Percentiles rank a stretch among this genome's conserved stretches.
Evolutionary conservation across 2,797 vertebrate genomes (phyloP).

Genomic region (Fistularia tabacaria): DNA sequence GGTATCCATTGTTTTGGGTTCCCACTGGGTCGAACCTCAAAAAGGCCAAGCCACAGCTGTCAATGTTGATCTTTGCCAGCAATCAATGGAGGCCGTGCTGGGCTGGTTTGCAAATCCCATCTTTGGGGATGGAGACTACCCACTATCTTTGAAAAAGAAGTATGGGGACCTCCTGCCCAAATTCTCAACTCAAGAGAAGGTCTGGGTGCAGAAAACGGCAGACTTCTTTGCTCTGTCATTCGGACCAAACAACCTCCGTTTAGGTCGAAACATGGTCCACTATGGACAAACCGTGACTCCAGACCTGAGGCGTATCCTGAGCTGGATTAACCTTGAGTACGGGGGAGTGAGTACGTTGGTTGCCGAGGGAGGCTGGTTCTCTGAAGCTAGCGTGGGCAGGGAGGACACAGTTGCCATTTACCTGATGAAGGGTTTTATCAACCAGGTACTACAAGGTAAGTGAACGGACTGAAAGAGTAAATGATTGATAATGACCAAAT

Average conservation of each 20-base stretch:
- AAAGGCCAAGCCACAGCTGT: slow-evolving; percentile 52
- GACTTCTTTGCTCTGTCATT: slow-evolving; percentile 97
- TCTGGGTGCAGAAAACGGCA: slow-evolving; percentile 80
- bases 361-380: slow-evolving; percentile 93
- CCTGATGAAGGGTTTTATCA: slow-evolving; percentile 90
- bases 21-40: slow-evolving; percentile 91
- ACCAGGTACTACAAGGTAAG: slow-evolving; percentile 90
- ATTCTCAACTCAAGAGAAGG: slow-evolving; percentile 81
- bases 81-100: slow-evolving; percentile 84
- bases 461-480: slow-evolving; percentile 1
- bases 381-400: slow-evolving; percentile 78
- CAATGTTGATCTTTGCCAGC: slow-evolving; percentile 80
- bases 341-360: slow-evolving; percentile 81
- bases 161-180: slow-evolving; percentile 69
- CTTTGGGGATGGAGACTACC: slow-evolving; percentile 88
- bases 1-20: slow-evolving; percentile 89
- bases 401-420: slow-evolving; percentile 91
- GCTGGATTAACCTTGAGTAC: slow-evolving; percentile 91
- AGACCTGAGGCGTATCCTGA: slow-evolving; percentile 80
- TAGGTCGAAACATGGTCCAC: slow-evolving; percentile 65
- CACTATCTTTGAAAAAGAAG: slow-evolving; percentile 76
- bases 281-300: slow-evolving; percentile 81
- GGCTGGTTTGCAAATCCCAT: slow-evolving; percentile 95
- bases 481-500: background rate
- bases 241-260: slow-evolving; percentile 86